phyloP scores from a whole-genome alignment of 2,888 invertebrate species.

The Polydrusus tereticollis region DNA sequence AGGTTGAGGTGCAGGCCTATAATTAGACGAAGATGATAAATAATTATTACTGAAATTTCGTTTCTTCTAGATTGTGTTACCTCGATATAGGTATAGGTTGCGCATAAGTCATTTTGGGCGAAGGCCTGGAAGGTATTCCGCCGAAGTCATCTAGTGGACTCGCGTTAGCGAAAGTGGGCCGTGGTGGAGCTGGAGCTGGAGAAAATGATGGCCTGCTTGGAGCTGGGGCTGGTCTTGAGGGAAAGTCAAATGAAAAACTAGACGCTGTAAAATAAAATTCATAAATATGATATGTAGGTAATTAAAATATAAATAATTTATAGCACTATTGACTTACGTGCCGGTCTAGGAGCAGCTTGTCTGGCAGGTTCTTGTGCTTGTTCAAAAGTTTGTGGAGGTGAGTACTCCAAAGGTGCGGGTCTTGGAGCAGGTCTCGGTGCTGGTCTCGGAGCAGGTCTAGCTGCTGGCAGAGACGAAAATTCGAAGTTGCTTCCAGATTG shows the following conservation, averaged over 20 bases:
- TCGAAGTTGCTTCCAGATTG: slow-evolving; percentile 14
- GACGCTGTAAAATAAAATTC: slow-evolving; percentile 35
- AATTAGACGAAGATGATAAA: neutral
- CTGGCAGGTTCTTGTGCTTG: slow-evolving; percentile 39
- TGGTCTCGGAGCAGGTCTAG: slow-evolving; percentile 43
- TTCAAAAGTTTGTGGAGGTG: slow-evolving; percentile 45
- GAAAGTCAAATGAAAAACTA: slow-evolving; percentile 29
- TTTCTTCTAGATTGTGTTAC: no score
- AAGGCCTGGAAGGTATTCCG: slow-evolving; percentile 45
- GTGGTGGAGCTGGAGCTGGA: slow-evolving; percentile 58
- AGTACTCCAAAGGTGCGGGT: slow-evolving; percentile 46
- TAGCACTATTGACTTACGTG: neutral
- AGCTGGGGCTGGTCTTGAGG: slow-evolving; percentile 46
- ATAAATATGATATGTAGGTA: neutral
- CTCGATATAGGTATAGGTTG: neutral
- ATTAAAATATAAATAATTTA: neutral
- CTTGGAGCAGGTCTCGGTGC: slow-evolving; percentile 51
- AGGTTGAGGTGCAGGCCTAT: slow-evolving; percentile 53
- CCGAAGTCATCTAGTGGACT: slow-evolving; percentile 52
- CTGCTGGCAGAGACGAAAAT: slow-evolving; percentile 46
- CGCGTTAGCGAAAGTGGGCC: slow-evolving; percentile 49
- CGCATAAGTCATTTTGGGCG: slow-evolving; percentile 47
- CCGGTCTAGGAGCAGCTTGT: slow-evolving; percentile 31
- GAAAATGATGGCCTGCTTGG: slow-evolving; percentile 56
- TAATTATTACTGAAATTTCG: neutral